A percentile compares a stretch with the other conserved stretches of the same genome.
Evolutionary conservation across 2,113 vertebrate genomes (phyloP).

Genomic region (Burhinus oedicnemus): DNA sequence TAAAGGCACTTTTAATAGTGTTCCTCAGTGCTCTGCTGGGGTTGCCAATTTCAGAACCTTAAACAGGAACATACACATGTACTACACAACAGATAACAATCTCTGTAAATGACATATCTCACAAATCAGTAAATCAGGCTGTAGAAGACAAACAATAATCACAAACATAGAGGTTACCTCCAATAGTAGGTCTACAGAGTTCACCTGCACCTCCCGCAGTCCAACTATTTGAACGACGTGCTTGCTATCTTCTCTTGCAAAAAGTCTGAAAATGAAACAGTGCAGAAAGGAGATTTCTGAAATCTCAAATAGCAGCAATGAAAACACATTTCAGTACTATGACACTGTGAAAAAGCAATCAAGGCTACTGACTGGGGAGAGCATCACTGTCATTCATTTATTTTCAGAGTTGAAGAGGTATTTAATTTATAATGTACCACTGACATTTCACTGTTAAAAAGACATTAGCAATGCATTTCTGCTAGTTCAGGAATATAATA

Average conservation of each 20-base stretch:
- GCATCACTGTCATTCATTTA: not conserved
- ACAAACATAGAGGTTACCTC: conserved; percentile 76
- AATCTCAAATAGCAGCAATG: not conserved
- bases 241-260: conserved; percentile 89
- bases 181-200: conserved; percentile 82
- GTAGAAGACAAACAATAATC: not conserved
- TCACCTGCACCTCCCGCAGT: conserved; percentile 82
- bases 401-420: not conserved
- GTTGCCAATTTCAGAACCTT: not conserved
- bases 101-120: not conserved
- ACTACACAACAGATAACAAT: not conserved
- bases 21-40: not conserved
- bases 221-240: conserved; percentile 88
- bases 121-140: not conserved
- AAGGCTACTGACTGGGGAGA: not conserved
- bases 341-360: not conserved
- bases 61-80: not conserved
- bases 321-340: fast-evolving
- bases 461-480: not conserved
- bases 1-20: not conserved
- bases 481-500: not conserved
- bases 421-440: not conserved
- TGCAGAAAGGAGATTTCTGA: not conserved
- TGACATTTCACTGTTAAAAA: not conserved
- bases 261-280: conserved; percentile 77